These are phyloP conservation scores for Acanthosepion esculentum DNA, from an alignment of 2,888 invertebrate genomes.

Conservation along the genomic window DNA sequence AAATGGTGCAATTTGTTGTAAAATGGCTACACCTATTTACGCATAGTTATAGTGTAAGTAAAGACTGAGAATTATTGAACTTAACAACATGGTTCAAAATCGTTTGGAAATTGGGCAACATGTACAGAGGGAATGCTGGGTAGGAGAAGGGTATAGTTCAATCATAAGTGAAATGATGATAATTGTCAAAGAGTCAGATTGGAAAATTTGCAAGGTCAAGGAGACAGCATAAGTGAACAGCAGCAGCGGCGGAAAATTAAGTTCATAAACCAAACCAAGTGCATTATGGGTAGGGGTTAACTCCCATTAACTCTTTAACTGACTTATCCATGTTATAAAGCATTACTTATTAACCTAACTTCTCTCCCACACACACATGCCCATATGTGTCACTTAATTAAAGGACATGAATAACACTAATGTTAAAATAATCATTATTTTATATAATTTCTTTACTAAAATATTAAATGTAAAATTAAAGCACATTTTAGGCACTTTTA, in stretches of 20 bases:
- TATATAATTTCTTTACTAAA: no score
- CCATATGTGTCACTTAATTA: no score
- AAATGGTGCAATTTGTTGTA: background rate
- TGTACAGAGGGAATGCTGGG: background rate
- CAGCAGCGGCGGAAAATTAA: background rate
- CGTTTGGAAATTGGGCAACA: background rate
- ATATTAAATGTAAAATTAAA: no score
- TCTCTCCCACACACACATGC: background rate
- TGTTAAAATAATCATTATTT: no score
- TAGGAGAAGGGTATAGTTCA: background rate
- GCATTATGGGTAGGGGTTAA: background rate
- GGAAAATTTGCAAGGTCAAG: slow-evolving; percentile 11
- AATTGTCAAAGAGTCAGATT: background rate
- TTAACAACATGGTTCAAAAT: slow-evolving; percentile 21
- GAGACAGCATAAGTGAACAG: background rate
- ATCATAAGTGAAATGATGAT: background rate
- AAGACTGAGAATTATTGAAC: background rate
- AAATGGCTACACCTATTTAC: background rate
- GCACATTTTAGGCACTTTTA: no score
- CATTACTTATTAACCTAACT: background rate
- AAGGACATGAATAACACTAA: no score
- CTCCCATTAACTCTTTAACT: background rate
- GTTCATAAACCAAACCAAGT: background rate
- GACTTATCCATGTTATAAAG: background rate
- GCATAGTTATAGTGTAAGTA: background rate